A percentile compares a stretch with the other conserved stretches of the same genome.
Conservation (phyloP, 2,797 vertebrate species). For the Crax fasciolata region DNA sequence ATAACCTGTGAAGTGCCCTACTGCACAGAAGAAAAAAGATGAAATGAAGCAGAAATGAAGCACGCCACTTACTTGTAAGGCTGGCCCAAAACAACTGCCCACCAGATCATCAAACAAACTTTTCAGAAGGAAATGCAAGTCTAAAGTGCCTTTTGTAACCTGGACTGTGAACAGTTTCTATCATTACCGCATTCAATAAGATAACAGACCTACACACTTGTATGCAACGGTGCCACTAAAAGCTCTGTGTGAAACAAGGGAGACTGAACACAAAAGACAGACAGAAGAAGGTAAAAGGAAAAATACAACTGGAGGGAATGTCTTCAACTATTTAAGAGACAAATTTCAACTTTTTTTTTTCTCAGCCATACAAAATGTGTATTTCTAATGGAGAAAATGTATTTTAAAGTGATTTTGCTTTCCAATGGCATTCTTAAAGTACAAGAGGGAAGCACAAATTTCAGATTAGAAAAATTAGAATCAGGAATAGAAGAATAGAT, state of each 20-base stretch:
- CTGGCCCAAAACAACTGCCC: not conserved
- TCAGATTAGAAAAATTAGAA: not conserved
- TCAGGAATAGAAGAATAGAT: not conserved
- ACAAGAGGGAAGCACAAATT: not conserved
- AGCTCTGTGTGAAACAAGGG: not conserved
- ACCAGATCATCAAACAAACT: not conserved
- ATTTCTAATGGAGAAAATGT: not conserved
- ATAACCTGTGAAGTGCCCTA: not conserved
- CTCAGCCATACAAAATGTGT: not conserved
- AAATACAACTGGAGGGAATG: not conserved
- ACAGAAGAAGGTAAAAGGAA: not conserved
- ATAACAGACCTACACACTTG: not conserved
- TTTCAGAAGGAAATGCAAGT: not conserved
- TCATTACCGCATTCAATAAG: not conserved
- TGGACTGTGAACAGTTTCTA: not conserved
- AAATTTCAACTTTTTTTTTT: not conserved
- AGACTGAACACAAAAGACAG: not conserved
- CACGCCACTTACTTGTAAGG: not conserved
- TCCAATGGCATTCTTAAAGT: not conserved
- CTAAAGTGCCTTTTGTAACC: not conserved
- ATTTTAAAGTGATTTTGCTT: not conserved
- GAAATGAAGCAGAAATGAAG: not conserved
- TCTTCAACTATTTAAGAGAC: not conserved
- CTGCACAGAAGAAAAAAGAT: not conserved
- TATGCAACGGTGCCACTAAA: not conserved